Conservation (phyloP, 2,113 vertebrate genomes). For the Panthera tigris region DNA sequence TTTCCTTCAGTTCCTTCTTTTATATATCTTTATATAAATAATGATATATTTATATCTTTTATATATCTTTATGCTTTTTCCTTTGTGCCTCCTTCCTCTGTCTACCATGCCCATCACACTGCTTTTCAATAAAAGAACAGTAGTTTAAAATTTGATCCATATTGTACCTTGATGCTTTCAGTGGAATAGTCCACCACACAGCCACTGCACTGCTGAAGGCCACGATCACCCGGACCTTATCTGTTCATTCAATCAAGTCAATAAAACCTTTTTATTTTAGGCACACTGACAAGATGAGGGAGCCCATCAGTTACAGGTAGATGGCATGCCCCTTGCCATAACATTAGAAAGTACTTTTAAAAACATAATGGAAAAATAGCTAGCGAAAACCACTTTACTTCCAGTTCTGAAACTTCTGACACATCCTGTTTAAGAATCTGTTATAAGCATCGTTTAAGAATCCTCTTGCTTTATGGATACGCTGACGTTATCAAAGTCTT, state of each 20-base stretch:
- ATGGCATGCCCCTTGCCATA: too few relatives aligned
- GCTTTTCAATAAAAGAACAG: background rate
- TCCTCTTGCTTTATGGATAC: background rate
- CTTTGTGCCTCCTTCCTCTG: background rate
- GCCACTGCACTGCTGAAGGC: background rate
- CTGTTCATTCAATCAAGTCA: background rate
- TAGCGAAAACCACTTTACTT: background rate
- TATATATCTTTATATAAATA: background rate
- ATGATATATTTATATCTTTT: too few relatives aligned
- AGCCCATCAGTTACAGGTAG: background rate
- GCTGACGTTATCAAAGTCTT: background rate
- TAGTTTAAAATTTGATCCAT: background rate
- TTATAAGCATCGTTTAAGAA: background rate
- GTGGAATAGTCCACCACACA: background rate
- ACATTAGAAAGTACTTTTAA: background rate
- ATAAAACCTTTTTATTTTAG: too few relatives aligned
- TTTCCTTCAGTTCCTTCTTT: background rate
- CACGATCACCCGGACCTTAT: background rate
- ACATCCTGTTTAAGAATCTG: background rate
- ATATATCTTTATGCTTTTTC: background rate
- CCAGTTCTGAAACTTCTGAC: conserved; percentile 19
- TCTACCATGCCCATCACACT: background rate
- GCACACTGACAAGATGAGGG: background rate
- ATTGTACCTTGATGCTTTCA: background rate
- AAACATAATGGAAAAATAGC: background rate